These are phyloP conservation scores for Lamellibrachia columna DNA, from an alignment of 2,888 invertebrate species.

Conservation along the genomic window DNA sequence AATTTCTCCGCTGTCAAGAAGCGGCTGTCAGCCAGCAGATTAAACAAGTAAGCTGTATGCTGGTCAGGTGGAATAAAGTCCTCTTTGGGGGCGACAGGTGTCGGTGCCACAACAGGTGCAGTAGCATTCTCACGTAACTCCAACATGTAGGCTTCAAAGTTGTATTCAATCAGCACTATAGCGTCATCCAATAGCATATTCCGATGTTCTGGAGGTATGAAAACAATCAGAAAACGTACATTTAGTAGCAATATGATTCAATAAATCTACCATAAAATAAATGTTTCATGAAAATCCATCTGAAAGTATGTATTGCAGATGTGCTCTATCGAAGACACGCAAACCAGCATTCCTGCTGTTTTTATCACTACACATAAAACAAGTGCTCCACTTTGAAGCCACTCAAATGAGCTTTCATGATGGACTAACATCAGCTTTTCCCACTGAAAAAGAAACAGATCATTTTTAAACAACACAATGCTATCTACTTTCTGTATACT, in stretches of 20 bases:
- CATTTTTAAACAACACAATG: background rate
- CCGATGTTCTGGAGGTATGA: slow-evolving; percentile 78
- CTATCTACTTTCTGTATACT: background rate
- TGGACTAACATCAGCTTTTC: background rate
- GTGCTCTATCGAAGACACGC: background rate
- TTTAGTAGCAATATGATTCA: background rate
- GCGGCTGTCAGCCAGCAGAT: slow-evolving; percentile 83
- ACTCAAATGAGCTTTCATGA: background rate
- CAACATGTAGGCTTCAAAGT: slow-evolving; percentile 64
- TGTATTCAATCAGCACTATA: slow-evolving; percentile 75
- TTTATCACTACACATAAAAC: background rate
- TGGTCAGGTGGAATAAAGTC: slow-evolving; percentile 54
- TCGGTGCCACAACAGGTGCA: slow-evolving; percentile 39
- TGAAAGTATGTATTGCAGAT: background rate
- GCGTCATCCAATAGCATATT: slow-evolving; percentile 96
- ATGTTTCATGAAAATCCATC: background rate
- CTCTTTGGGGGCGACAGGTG: slow-evolving; percentile 30
- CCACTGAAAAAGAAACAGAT: background rate
- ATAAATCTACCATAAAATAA: background rate
- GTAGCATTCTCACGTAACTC: slow-evolving; percentile 48
- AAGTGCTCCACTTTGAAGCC: too few species aligned
- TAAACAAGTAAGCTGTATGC: slow-evolving; percentile 71
- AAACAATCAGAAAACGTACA: background rate
- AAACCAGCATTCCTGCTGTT: background rate
- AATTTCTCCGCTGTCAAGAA: slow-evolving; percentile 64